A percentile compares a stretch with the other conserved stretches of the same genome.
Conservation (phyloP, 2,888 invertebrate species). For the Seira sanloemensis region DNA sequence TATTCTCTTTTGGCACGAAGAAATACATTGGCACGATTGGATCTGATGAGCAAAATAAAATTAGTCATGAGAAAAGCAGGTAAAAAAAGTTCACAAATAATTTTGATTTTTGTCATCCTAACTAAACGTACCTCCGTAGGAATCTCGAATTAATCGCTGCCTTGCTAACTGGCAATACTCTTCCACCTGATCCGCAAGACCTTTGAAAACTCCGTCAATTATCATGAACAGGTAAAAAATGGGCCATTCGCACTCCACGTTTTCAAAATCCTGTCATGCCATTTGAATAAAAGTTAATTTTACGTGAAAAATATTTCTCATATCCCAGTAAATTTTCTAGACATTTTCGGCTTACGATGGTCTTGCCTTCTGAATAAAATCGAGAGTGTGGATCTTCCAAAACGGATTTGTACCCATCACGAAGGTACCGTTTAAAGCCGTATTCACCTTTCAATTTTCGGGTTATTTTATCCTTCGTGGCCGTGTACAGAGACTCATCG, state of each 20-base stretch:
- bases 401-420: conserved; percentile 95
- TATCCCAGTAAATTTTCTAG: background rate
- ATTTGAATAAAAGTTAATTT: too few relatives aligned
- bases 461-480: conserved; percentile 90
- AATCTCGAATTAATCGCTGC: conserved; percentile 87
- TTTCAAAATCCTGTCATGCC: conserved; percentile 96
- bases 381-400: conserved; percentile 87
- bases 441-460: conserved; percentile 89
- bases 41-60: conserved; percentile 79
- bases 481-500: conserved; percentile 90
- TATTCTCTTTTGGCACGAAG: conserved; percentile 84
- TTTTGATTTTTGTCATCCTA: background rate
- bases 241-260: conserved; percentile 98
- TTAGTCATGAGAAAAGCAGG: background rate
- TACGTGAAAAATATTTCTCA: background rate
- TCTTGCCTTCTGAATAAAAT: conserved; percentile 93
- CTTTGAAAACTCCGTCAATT: conserved; percentile 94
- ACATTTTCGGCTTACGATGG: conserved; percentile 84
- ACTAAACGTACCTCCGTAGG: conserved; percentile 82
- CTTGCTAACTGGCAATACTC: conserved; percentile 92
- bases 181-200: conserved; percentile 91
- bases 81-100: background rate
- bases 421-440: conserved; percentile 94
- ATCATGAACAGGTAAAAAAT: conserved; percentile 96
- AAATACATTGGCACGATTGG: conserved; percentile 96